Percentiles rank a stretch among this genome's conserved stretches.
Evolutionary conservation across 2,888 invertebrate genomes (phyloP).

Genomic region (Leptinotarsa juncta): DNA sequence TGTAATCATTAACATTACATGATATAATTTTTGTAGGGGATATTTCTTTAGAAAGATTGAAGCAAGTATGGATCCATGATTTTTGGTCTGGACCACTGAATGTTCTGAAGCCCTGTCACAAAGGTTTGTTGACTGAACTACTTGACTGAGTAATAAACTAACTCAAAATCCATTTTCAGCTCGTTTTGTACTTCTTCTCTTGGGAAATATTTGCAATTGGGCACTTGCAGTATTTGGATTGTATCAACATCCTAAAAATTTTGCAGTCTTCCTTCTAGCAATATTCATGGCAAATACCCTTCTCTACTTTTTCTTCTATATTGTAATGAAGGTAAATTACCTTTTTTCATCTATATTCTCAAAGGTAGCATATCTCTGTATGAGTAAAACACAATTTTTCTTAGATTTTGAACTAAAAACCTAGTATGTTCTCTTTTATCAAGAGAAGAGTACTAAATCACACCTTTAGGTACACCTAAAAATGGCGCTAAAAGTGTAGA

Average conservation of each 20-base stretch:
- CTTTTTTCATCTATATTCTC: not conserved
- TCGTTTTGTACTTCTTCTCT: conserved; percentile 70
- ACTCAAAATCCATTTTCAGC: conserved; percentile 55
- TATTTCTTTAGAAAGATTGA: conserved; percentile 53
- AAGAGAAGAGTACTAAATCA: too few species aligned
- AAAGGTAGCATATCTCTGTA: not conserved
- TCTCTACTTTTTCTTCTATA: conserved; percentile 83
- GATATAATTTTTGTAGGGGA: conserved; percentile 53
- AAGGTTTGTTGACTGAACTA: conserved; percentile 48
- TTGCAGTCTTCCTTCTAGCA: conserved; percentile 82
- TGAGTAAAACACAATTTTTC: too few species aligned
- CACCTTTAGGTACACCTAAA: too few species aligned
- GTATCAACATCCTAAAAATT: conserved; percentile 74
- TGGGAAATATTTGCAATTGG: conserved; percentile 75
- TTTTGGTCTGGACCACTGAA: conserved; percentile 64
- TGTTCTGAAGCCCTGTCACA: conserved; percentile 65
- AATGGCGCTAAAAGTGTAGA: too few species aligned
- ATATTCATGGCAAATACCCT: conserved; percentile 87
- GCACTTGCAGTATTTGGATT: conserved; percentile 76
- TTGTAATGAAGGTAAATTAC: conserved; percentile 82
- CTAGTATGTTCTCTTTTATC: too few species aligned
- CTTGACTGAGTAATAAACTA: conserved; percentile 42
- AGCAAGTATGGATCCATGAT: conserved; percentile 60
- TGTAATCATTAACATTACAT: not conserved
- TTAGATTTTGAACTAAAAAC: too few species aligned